Percentiles rank a stretch among this genome's conserved stretches.
These are phyloP conservation scores for Cottoperca gobio DNA, from an alignment of 2,797 vertebrate genomes.

Conservation along the genomic window DNA sequence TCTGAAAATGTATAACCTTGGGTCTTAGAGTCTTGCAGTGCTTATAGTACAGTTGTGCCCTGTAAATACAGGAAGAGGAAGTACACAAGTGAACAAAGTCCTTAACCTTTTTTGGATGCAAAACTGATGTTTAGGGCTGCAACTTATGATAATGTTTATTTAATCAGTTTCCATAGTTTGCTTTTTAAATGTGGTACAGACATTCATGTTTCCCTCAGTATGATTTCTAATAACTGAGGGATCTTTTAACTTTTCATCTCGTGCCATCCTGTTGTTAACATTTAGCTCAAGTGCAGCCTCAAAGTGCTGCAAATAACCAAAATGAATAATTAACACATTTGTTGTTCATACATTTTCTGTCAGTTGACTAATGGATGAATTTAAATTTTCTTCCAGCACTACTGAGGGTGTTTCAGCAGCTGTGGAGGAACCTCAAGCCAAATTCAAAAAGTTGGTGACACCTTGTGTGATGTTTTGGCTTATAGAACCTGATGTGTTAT, in stretches of 20 bases:
- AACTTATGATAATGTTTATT: too few species aligned
- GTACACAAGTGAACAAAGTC: not conserved
- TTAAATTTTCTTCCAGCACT: not conserved
- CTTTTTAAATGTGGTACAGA: not conserved
- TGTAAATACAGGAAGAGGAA: not conserved
- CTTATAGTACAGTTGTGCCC: not conserved
- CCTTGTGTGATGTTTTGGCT: not conserved
- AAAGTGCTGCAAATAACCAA: too few species aligned
- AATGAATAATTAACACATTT: constrained; percentile 4
- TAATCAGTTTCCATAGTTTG: not conserved
- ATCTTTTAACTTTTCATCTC: not conserved
- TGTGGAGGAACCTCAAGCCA: not conserved
- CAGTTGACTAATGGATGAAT: not conserved
- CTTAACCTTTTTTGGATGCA: not conserved
- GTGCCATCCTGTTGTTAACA: not conserved
- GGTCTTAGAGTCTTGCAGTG: not conserved
- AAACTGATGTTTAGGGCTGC: not conserved
- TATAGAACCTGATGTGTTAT: not conserved
- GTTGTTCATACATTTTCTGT: not conserved
- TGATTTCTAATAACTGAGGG: not conserved
- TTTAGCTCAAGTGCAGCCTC: not conserved
- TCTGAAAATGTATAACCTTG: not conserved
- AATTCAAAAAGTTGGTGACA: not conserved
- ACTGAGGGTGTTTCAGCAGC: constrained; percentile 12
- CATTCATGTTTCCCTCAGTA: not conserved